phyloP scores from a whole-genome alignment of 2,113 vertebrate genomes.

The Calidris pygmaea region DNA sequence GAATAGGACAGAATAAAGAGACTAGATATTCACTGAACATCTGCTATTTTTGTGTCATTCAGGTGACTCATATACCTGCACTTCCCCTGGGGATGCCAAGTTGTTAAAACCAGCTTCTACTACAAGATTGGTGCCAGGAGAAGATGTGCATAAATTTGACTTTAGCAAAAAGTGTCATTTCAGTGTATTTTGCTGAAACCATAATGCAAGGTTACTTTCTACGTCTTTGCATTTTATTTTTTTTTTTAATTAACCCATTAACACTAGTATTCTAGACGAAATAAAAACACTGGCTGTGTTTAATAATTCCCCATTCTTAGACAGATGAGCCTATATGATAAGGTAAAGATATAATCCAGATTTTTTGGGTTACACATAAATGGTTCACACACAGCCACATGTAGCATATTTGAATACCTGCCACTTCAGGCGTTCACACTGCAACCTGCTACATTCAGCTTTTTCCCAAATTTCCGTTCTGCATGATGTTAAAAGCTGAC shows the following conservation, averaged over 20 bases:
- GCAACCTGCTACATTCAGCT: not conserved
- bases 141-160: not conserved
- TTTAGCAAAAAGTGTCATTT: not conserved
- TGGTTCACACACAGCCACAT: not conserved
- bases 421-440: not conserved
- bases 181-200: not conserved
- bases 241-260: not conserved
- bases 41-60: conserved; percentile 12
- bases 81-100: not conserved
- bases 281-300: not conserved
- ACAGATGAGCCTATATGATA: rapidly evolving
- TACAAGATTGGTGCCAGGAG: not conserved
- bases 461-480: not conserved
- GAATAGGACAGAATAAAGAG: not conserved
- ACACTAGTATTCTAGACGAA: not conserved
- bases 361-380: not conserved
- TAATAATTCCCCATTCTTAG: not conserved
- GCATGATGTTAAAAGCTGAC: not conserved
- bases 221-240: not conserved
- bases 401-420: rapidly evolving
- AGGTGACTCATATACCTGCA: not conserved
- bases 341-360: not conserved
- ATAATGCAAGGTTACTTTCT: not conserved
- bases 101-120: not conserved
- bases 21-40: not conserved